These are phyloP conservation scores for Thunnus thynnus DNA, from an alignment of 2,113 vertebrate genomes.

Conservation along the genomic window DNA sequence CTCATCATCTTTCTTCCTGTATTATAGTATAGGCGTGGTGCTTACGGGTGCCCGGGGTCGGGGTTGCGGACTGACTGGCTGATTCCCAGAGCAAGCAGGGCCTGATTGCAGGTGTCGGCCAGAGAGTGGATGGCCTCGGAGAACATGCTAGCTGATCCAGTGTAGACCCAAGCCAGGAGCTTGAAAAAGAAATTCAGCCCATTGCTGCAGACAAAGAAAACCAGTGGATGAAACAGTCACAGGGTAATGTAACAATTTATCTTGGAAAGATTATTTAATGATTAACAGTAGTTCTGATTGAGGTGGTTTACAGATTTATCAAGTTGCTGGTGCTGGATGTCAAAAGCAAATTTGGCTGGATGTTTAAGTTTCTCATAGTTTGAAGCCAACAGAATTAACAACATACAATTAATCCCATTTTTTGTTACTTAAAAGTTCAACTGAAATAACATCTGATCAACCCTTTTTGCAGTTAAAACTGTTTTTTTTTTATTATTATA, in stretches of 20 bases:
- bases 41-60: conserved; percentile 96
- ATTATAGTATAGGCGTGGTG: background rate
- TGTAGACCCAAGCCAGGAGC: conserved; percentile 98
- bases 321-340: background rate
- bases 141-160: conserved; percentile 99
- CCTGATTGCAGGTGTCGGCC: conserved; percentile 98
- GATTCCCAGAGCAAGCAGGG: conserved; percentile 94
- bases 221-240: conserved; percentile 6
- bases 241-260: background rate
- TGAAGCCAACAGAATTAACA: background rate
- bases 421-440: too few species aligned
- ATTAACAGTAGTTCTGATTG: background rate
- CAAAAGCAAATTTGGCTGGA: background rate
- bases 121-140: conserved; percentile 98
- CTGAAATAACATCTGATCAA: too few species aligned
- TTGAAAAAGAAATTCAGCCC: conserved; percentile 99
- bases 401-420: background rate
- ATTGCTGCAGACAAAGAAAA: conserved; percentile 87
- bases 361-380: too few species aligned
- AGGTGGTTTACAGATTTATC: background rate
- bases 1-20: background rate
- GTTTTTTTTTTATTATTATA: too few species aligned
- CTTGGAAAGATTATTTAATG: too few species aligned
- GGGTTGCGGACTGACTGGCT: conserved; percentile 96
- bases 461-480: too few species aligned